Evolutionary conservation across 2,113 vertebrate species (phyloP).

Genomic region (Dryoscopus gambensis): DNA sequence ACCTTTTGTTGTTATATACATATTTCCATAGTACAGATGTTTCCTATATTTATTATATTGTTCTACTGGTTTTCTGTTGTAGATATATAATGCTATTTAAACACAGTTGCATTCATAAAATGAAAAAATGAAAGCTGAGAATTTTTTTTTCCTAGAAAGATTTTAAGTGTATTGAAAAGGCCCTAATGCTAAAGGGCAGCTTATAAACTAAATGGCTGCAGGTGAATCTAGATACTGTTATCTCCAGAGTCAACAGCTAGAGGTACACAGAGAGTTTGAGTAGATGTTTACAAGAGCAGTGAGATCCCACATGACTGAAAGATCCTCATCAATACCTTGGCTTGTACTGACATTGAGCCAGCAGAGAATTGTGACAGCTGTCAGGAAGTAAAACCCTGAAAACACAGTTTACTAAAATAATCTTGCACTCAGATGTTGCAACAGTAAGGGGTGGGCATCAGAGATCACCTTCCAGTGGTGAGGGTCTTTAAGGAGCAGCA

Average conservation of each 20-base stretch:
- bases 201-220: neutral
- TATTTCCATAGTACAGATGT: neutral
- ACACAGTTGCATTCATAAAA: neutral
- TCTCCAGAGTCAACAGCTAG: constrained; percentile 40
- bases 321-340: neutral
- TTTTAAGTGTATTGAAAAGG: neutral
- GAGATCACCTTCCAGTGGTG: neutral
- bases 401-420: neutral
- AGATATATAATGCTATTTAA: neutral
- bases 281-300: neutral
- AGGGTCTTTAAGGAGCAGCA: neutral
- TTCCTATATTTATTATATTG: neutral
- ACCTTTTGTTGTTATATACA: neutral
- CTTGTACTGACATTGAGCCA: neutral
- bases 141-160: neutral
- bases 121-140: neutral
- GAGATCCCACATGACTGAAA: neutral
- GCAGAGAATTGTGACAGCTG: neutral
- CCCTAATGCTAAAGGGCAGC: neutral
- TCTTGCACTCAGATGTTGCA: neutral
- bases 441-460: neutral
- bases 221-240: constrained; percentile 13
- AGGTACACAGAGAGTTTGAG: neutral
- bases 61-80: neutral
- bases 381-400: neutral